Conservation (phyloP, 2,888 invertebrate species). For the Acanthosepion pharaonis region DNA sequence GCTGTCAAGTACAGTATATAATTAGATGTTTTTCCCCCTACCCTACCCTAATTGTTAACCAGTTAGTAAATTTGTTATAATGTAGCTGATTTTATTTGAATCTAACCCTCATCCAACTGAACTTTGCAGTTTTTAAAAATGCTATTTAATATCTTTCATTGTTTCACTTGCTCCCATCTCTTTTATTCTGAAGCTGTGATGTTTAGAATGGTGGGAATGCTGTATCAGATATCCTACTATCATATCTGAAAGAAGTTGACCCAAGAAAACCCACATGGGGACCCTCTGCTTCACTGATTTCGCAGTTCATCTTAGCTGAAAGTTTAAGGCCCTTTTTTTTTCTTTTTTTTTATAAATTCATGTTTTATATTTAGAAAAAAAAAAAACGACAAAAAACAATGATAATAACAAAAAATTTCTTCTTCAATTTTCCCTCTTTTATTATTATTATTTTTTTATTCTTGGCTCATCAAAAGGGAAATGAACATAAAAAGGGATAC, state of each 20-base stretch:
- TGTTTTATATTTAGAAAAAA: not conserved
- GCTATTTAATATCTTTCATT: too few species aligned
- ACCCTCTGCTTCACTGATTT: constrained; percentile 2
- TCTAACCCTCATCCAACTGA: not conserved
- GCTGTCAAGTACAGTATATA: not conserved
- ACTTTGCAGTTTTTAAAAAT: not conserved
- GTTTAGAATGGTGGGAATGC: not conserved
- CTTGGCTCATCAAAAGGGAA: not conserved
- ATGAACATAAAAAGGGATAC: not conserved
- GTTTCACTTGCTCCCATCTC: not conserved
- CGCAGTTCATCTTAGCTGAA: not conserved
- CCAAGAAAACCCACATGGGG: not conserved
- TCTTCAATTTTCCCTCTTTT: not conserved
- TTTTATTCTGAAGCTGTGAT: constrained; percentile 11
- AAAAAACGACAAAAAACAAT: too few species aligned
- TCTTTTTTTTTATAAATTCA: constrained; percentile 1
- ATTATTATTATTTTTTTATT: not conserved
- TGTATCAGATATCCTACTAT: not conserved
- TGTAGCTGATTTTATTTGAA: not conserved
- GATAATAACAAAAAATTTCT: not conserved
- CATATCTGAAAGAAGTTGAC: not conserved
- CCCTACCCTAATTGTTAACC: not conserved
- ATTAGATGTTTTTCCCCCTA: not conserved
- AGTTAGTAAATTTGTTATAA: not conserved
- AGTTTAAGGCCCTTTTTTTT: not conserved